Evolutionary conservation across 2,888 invertebrate genomes (phyloP), one percentile per base, ranked within the genome.

Genomic region (Lochmaea crataegi): DNA sequence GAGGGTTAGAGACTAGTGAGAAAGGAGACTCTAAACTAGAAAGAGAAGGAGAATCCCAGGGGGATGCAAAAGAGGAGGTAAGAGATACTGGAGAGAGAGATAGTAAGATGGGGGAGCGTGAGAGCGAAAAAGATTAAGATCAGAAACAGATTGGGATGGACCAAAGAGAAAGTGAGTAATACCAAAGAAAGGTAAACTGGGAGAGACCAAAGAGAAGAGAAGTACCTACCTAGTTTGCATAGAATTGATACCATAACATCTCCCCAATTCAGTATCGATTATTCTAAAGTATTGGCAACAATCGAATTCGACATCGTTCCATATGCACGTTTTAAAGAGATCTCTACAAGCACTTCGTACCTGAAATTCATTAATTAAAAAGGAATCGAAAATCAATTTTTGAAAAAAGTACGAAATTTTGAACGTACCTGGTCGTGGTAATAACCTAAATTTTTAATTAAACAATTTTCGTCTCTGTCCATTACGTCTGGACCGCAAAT

Each of bases 201-300:
- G 9, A 38, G 32, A 7, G 1, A 38, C 1, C 7, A 38, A 38
- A 38, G 32, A 38, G 7, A 7, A 32, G 26, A 32, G 4, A 32
- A 22, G 16, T 41, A 22, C 9, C 81, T 84, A 89, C 90, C 87
- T 88, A 75, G 88, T 88, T 84, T 93, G 93, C 70, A 91, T 86
- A 1, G 91, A 91, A 80, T 93, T 93, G 12, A 93, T 89, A 38
- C 89, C 90, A 82, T 89, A 93, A 81, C 93, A 93, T 64, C 88
- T 87, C 0, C 93, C 93, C 65, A 93, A 83, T 82, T 93, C 93
- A 0, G 93, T 92, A 76, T 92, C 90, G 85, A 93, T 87, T 14
- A 88, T 88, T 68, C 88, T 87, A 78, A 93, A 93, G 83, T 90
- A 91, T 65, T 87, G 85, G 82, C 93, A 93, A 80, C 93, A 93